A percentile compares a stretch with the other conserved stretches of the same genome.
Conservation (phyloP, 2,797 vertebrate genomes). For the Avahi laniger region DNA sequence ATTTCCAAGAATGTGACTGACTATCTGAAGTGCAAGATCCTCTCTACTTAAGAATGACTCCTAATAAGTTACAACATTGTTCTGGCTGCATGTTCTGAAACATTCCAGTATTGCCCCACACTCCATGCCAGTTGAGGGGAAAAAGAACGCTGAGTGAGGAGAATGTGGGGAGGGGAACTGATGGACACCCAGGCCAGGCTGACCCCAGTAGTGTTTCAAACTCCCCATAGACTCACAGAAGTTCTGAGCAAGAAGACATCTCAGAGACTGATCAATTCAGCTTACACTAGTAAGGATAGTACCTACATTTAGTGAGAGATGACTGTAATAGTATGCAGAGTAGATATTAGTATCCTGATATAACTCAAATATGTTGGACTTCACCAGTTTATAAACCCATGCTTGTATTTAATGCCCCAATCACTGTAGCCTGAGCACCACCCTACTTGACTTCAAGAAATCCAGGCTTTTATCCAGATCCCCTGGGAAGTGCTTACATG, state of each 20-base stretch:
- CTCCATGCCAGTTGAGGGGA: neutral
- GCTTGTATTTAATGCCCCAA: neutral
- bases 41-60: conserved; percentile 62
- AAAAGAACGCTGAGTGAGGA: neutral
- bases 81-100: conserved; percentile 35
- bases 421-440: neutral
- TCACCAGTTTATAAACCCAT: neutral
- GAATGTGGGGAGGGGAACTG: neutral
- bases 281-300: neutral
- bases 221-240: neutral
- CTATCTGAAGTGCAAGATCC: conserved; percentile 45
- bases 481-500: neutral
- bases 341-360: neutral
- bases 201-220: neutral
- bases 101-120: conserved; percentile 53
- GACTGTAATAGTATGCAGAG: neutral
- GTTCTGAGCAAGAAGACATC: neutral
- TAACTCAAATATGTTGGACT: neutral
- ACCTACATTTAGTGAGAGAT: neutral
- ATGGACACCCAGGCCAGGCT: neutral
- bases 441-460: neutral
- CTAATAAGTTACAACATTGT: conserved; percentile 55
- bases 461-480: neutral
- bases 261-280: neutral
- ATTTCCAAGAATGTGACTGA: conserved; percentile 67